Conservation (phyloP, 2,888 invertebrate genomes). For the Tiliacea citrago region DNA sequence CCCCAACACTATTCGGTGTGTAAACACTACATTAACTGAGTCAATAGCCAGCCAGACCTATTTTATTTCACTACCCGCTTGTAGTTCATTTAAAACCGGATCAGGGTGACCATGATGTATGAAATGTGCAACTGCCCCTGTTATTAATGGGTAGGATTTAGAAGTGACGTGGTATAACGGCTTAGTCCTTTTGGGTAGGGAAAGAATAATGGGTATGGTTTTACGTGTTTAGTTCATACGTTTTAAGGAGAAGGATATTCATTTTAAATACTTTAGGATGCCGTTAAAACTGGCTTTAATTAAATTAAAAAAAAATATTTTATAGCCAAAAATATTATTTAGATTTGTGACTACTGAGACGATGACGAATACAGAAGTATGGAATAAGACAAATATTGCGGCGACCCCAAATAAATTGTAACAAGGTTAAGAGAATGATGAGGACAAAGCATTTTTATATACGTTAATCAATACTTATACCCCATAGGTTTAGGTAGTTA, state of each 20-base stretch:
- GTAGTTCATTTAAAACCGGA: slow-evolving; percentile 71
- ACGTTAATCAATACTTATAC: too few species aligned
- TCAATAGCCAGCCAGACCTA: slow-evolving; percentile 70
- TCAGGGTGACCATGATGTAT: slow-evolving; percentile 66
- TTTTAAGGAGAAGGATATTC: slow-evolving; percentile 4
- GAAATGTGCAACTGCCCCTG: slow-evolving; percentile 61
- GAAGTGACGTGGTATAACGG: slow-evolving; percentile 46
- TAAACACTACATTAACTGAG: slow-evolving; percentile 69
- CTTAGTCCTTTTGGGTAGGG: slow-evolving; percentile 38
- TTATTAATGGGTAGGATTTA: slow-evolving; percentile 61
- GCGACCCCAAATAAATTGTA: too few species aligned
- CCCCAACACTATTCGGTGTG: slow-evolving; percentile 47
- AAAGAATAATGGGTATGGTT: slow-evolving; percentile 40
- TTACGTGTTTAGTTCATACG: background rate
- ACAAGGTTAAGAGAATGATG: too few species aligned
- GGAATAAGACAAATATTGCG: too few species aligned
- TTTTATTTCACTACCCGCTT: slow-evolving; percentile 69
- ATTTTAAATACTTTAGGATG: background rate
- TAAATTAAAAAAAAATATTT: background rate
- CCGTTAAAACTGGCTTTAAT: background rate
- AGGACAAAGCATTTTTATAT: background rate
- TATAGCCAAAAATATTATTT: background rate
- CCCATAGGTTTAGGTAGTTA: too few species aligned
- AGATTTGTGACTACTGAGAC: background rate
- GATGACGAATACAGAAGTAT: background rate